These are phyloP conservation scores for Bubo blakistoni DNA, from an alignment of 2,113 vertebrate genomes.

Conservation along the genomic window DNA sequence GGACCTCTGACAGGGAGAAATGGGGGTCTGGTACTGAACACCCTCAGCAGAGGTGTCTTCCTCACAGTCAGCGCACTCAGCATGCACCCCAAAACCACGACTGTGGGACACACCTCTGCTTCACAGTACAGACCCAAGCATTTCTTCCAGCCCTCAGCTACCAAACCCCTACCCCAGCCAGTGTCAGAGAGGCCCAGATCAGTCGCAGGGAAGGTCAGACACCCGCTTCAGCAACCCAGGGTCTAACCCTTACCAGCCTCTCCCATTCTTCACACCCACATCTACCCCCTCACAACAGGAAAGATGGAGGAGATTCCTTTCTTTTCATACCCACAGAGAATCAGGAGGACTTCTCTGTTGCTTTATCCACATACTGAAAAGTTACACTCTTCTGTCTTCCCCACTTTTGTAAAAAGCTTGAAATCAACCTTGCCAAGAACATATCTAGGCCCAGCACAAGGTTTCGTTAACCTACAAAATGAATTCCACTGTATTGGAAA, in stretches of 20 bases:
- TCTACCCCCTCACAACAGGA: neutral
- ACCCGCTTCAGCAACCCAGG: neutral
- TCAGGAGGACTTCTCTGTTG: neutral
- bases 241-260: neutral
- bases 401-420: neutral
- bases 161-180: neutral
- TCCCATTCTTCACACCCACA: neutral
- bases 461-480: neutral
- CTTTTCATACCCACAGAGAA: neutral
- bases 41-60: neutral
- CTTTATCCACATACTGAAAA: neutral
- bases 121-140: neutral
- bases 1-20: neutral
- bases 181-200: neutral
- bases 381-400: neutral
- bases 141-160: neutral
- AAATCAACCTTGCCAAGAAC: neutral
- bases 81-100: fast-evolving
- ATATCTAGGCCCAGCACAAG: neutral
- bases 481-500: neutral
- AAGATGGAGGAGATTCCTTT: neutral
- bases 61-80: neutral
- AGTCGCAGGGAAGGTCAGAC: neutral
- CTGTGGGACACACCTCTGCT: neutral
- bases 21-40: neutral